Evolutionary conservation across 2,888 invertebrate genomes (phyloP), one percentile per base, ranked within the genome.

Genomic region (Iselma pallidipennis): DNA sequence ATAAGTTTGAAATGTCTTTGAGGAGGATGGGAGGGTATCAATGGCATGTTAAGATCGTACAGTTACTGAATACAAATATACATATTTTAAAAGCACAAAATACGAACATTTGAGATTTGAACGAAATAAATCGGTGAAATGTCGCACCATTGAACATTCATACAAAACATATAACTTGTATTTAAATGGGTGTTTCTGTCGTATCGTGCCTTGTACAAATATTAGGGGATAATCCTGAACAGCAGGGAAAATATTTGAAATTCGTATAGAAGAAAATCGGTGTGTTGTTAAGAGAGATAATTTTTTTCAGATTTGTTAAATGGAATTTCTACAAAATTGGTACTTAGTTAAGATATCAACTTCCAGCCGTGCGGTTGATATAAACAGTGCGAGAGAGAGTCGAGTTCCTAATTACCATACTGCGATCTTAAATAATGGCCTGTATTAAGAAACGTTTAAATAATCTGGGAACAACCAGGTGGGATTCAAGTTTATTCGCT

Each of bases 401-500:
- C 7, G 19, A 19, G 19, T 10, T 9, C 64, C 71, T 72, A 80
- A 79, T 79, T 80, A 80, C 75, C 78, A 79, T 79, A 74, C 74
- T 76, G 78, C 76, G 77, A 80, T 81, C 80, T 79, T 81, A 81
- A 82, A 81, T 81, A 80, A 81, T 79, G 80, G 80, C 76, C 76
- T 77, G 81, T 80, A 82, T 82, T 81, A 82, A 82, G 81, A 81
- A 81, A 79, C 81, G 81, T 80, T 81, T 82, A 82, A 81, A 82
- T 82, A 82, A 81, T 81, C 82, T 81, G 82, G 78, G 82, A 82
- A 81, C 79, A 77, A 77, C 77, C 81, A 82, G 81, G 81, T 81
- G 81, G 78, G 76, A 74, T 77, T 76, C 76, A 78, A 80, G 75
- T 80, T 81, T 80, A 79, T 79, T 77, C 78, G 74, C 77, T 79